Conservation (phyloP, 2,113 vertebrate genomes). For the Rhea americana region DNA sequence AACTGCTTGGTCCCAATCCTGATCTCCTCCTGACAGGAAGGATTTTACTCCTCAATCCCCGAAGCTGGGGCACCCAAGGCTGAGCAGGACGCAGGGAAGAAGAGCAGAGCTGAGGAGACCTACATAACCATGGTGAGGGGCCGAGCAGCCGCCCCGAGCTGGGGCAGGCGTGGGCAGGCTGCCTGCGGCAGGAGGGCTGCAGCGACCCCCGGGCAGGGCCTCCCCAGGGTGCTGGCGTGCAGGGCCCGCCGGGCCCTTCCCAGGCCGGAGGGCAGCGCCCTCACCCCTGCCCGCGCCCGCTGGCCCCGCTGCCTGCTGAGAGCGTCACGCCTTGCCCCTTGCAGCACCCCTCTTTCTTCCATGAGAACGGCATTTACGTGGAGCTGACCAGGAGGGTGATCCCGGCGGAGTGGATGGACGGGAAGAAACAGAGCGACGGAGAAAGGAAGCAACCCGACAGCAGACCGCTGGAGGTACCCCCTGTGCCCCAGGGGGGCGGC, state of each 20-base stretch:
- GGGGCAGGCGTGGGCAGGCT: rapidly evolving
- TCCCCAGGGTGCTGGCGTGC: rapidly evolving
- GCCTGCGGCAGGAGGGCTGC: neutral
- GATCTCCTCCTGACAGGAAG: neutral
- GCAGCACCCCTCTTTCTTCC: slow-evolving; percentile 21
- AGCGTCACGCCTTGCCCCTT: neutral
- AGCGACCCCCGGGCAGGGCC: neutral
- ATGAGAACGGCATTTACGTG: slow-evolving; percentile 4
- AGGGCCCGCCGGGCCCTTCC: neutral
- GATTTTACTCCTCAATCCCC: slow-evolving; percentile 43
- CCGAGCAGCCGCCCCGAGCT: neutral
- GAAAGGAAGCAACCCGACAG: neutral
- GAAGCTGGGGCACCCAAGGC: neutral
- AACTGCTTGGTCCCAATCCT: neutral
- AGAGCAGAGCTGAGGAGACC: slow-evolving; percentile 53
- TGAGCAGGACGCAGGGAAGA: slow-evolving; percentile 2
- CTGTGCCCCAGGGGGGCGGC: neutral
- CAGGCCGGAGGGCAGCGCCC: rapidly evolving
- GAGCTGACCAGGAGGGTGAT: slow-evolving; percentile 48
- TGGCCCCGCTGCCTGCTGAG: rapidly evolving
- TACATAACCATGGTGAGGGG: slow-evolving; percentile 78
- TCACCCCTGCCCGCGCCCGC: neutral
- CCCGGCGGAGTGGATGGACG: slow-evolving; percentile 22
- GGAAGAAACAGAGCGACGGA: neutral
- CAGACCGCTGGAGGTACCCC: neutral